Base-by-base conservation (phyloP, 2,113 vertebrate genomes). In the Zapus hudsonius region DNA sequence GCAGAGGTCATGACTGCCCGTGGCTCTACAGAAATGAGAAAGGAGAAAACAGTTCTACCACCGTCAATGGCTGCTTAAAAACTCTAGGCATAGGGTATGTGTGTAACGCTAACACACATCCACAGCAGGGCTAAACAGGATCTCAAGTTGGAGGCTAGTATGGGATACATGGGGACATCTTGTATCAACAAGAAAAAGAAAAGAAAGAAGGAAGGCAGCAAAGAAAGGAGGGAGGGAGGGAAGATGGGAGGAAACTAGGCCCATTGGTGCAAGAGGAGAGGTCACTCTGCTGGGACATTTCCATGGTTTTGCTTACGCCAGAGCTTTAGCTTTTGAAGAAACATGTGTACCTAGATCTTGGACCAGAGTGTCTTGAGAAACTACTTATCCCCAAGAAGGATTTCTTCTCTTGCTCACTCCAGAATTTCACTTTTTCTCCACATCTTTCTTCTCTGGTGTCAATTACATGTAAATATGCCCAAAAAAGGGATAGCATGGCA, bases 401-500 rank as follows among this genome's bases (percentile, higher is more conserved):
- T 84, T 87, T 95, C 73, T 80, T 63, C n/a, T 67, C 12, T n/a
- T 87, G 9, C n/a, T n/a, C 66, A 47, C 47, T 75, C 47, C 11
- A 84, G 11, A 16, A 2, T 44, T 64, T 29, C 3, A 10, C 75
- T 40, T 23, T 3, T 31, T n/a, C 27, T 27, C 3, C 47, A 44
- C 44, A 27, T 78, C 57, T 75, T 64, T 89, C 61, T 63, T 91
- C 69, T 72, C 75, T 91, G 73, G 84, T 69, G 31, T 80, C 57
- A 69, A 16, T 63, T 87, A 25, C 29, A 44, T 42, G 38, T 69
- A 79, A 52, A 90, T 31, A 74, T 38, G 33, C 75, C 66, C 52
- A 91, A 84, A 81, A 92, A 84, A 91, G n/a, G 52, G 47, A 16
- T 31, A 80, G 72, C 73, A 64, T 59, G 52, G 13, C 59, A 88